Evolutionary conservation across 2,113 vertebrate species (phyloP).

Genomic region (Phrynosoma platyrhinos): DNA sequence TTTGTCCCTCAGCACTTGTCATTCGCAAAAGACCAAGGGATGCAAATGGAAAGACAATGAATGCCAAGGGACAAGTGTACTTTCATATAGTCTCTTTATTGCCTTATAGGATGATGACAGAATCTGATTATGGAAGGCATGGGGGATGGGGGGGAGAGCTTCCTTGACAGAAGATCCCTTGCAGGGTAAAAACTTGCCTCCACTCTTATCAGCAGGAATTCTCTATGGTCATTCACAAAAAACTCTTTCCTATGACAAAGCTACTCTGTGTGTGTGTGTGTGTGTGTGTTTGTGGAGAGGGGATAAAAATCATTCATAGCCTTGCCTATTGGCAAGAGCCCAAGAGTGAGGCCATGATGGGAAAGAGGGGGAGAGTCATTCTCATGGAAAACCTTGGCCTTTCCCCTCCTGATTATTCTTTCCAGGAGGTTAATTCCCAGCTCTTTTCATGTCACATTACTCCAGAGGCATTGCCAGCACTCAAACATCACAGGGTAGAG

Average conservation of each 20-base stretch:
- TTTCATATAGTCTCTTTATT: too few species aligned
- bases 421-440: constrained; percentile 67
- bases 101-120: background rate
- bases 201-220: constrained; percentile 25
- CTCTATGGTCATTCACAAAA: constrained; percentile 70
- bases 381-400: constrained; percentile 69
- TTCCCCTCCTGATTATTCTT: constrained; percentile 71
- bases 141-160: constrained; percentile 12
- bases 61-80: too few species aligned
- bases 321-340: constrained; percentile 62
- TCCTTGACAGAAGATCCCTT: constrained; percentile 28
- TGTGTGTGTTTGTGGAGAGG: background rate
- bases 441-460: constrained; percentile 38
- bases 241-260: constrained; percentile 62
- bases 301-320: constrained; percentile 63
- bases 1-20: too few species aligned
- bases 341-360: constrained; percentile 63
- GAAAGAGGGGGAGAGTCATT: constrained; percentile 68
- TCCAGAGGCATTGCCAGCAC: constrained; percentile 43
- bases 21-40: too few species aligned
- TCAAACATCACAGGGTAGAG: constrained; percentile 56
- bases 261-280: background rate
- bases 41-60: too few species aligned
- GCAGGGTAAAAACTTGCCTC: background rate
- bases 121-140: background rate